These are phyloP conservation scores for Columbina picui DNA, from an alignment of 2,113 vertebrate species.

Conservation along the genomic window DNA sequence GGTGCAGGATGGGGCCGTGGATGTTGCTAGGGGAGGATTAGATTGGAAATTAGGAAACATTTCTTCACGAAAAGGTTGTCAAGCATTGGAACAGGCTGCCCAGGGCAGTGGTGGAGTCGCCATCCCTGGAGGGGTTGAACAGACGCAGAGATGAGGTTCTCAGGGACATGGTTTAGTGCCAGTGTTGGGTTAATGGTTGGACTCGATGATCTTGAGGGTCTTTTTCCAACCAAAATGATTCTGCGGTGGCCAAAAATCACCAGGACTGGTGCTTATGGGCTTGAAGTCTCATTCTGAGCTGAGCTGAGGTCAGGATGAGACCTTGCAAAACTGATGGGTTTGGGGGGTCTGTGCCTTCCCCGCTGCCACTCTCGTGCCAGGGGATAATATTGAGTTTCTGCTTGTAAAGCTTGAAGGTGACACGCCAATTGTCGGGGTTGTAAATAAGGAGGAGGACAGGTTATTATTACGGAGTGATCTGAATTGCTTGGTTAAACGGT, in stretches of 20 bases:
- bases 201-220: no score
- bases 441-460: not conserved
- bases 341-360: not conserved
- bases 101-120: no score
- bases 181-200: no score
- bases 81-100: no score
- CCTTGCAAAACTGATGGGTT: not conserved
- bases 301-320: not conserved
- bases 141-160: no score
- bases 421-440: not conserved
- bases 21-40: not conserved
- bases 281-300: not conserved
- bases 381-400: fast-evolving
- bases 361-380: not conserved
- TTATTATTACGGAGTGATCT: not conserved
- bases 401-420: not conserved
- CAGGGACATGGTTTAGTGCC: no score
- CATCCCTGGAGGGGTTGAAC: no score
- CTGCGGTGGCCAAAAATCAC: no score
- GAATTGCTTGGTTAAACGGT: not conserved
- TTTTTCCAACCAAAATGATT: no score
- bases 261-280: not conserved
- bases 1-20: fast-evolving
- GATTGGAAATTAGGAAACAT: no score
- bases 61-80: no score